Evolutionary conservation across 2,113 vertebrate species (phyloP).

Genomic region (Porphyrio hochstetteri): DNA sequence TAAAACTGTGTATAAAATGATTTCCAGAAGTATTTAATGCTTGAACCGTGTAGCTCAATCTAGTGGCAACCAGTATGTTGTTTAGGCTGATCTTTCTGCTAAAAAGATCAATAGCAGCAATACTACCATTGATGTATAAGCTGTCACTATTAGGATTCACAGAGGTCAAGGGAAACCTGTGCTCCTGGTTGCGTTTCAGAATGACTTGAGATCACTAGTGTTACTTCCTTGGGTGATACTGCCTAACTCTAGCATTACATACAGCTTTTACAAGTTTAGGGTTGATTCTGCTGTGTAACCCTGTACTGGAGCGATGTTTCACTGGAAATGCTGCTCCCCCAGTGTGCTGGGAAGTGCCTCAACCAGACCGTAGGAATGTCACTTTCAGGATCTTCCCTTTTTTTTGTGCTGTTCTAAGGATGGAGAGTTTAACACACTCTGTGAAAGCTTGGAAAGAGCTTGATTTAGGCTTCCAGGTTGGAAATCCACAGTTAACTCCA

Average conservation of each 20-base stretch:
- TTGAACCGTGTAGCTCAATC: background rate
- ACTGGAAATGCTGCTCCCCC: background rate
- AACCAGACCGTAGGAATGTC: background rate
- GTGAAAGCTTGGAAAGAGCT: background rate
- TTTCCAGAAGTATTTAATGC: background rate
- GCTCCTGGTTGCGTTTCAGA: background rate
- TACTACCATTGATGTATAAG: background rate
- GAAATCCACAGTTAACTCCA: background rate
- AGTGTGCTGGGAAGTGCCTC: background rate
- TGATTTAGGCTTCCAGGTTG: background rate
- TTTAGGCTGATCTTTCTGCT: background rate
- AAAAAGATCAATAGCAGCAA: background rate
- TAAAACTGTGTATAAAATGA: fast-evolving
- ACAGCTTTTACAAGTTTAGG: fast-evolving
- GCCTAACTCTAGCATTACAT: background rate
- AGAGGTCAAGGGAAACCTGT: background rate
- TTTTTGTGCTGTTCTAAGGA: background rate
- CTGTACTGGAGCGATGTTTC: background rate
- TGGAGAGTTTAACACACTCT: background rate
- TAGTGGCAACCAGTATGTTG: background rate
- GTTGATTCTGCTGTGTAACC: background rate
- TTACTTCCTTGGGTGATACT: background rate
- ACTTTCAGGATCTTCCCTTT: fast-evolving
- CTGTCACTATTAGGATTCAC: background rate
- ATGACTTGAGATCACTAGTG: background rate